Conservation (phyloP, 2,888 invertebrate genomes). For the Ariolimax columbianus region DNA sequence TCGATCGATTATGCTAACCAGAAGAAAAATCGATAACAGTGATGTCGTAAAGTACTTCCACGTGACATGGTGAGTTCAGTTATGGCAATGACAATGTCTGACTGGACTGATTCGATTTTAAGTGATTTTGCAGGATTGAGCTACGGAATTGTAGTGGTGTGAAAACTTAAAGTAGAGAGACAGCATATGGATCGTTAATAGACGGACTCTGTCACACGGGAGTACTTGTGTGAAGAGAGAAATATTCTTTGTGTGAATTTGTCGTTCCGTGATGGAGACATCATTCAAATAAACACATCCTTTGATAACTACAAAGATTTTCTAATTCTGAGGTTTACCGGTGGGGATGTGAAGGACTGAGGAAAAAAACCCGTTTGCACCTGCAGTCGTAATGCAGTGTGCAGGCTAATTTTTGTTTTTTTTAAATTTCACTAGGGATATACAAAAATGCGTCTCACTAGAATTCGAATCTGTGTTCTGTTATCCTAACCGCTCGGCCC, state of each 20-base stretch:
- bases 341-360: too few relatives aligned
- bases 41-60: neutral
- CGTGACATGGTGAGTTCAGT: neutral
- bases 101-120: neutral
- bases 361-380: too few relatives aligned
- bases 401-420: too few relatives aligned
- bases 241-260: neutral
- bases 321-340: too few relatives aligned
- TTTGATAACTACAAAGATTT: too few relatives aligned
- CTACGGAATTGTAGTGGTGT: neutral
- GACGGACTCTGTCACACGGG: neutral
- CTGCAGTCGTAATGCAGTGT: too few relatives aligned
- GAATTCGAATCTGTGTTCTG: too few relatives aligned
- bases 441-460: too few relatives aligned
- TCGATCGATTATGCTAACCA: conserved; percentile 6
- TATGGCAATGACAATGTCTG: neutral
- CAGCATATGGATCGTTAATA: neutral
- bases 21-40: conserved; percentile 6
- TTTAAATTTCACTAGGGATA: too few relatives aligned
- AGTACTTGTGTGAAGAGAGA: neutral
- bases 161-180: neutral
- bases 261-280: neutral
- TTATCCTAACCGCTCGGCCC: too few relatives aligned
- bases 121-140: neutral
- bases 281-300: too few relatives aligned